Evolutionary conservation across 1,140 invertebrate genomes (phyloP).

Genomic region (Pectinophora gossypiella): DNA sequence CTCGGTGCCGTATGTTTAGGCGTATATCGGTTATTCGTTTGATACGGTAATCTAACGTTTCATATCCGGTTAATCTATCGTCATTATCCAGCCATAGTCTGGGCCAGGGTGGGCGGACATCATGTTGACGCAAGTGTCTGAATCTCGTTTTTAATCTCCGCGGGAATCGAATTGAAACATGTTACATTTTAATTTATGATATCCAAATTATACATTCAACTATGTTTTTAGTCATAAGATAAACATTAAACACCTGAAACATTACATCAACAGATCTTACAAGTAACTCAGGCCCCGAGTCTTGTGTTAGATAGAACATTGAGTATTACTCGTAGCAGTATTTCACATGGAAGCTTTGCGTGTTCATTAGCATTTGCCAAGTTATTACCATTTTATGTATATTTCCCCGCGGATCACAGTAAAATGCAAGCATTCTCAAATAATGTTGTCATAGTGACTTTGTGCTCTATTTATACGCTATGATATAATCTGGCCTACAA

Average conservation of each 20-base stretch:
- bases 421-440: background rate
- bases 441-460: background rate
- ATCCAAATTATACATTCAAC: background rate
- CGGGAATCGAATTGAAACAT: background rate
- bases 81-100: conserved; percentile 28
- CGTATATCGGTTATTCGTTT: conserved; percentile 28
- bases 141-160: conserved; percentile 1
- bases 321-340: too few relatives aligned
- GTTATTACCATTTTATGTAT: too few relatives aligned
- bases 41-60: conserved; percentile 37
- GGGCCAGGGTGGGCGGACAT: conserved; percentile 38
- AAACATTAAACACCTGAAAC: too few relatives aligned
- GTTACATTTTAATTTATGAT: background rate
- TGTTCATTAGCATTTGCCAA: too few relatives aligned
- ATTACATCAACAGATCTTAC: too few relatives aligned
- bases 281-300: too few relatives aligned
- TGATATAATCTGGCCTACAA: conserved; percentile 33
- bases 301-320: too few relatives aligned
- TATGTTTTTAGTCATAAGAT: background rate
- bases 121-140: conserved; percentile 23
- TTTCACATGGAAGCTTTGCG: too few relatives aligned
- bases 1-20: conserved; percentile 8
- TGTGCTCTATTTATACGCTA: conserved; percentile 27
- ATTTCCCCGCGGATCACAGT: too few relatives aligned
- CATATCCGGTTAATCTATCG: conserved; percentile 48